These are phyloP conservation scores for Drosophila teissieri DNA, from an alignment of 1,140 invertebrate species.

Conservation along the genomic window DNA sequence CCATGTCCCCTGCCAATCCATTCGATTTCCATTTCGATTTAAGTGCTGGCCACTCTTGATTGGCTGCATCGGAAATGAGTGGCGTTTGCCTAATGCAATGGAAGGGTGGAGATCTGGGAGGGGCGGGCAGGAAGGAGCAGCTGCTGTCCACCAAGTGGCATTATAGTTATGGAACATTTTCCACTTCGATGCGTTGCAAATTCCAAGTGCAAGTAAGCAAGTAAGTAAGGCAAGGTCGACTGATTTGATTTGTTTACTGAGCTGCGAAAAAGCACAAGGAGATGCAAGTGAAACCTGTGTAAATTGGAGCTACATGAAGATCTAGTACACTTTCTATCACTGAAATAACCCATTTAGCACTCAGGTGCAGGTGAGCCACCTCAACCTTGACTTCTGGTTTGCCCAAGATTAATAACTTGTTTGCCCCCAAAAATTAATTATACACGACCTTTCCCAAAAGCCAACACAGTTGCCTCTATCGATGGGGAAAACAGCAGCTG, in stretches of 20 bases:
- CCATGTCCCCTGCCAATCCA: conserved; percentile 6
- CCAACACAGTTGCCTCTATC: conserved; percentile 34
- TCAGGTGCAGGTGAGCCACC: too few species aligned
- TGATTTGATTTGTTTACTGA: conserved; percentile 29
- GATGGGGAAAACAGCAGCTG: conserved; percentile 23
- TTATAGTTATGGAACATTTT: conserved; percentile 38
- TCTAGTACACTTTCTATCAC: too few species aligned
- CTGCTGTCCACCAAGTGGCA: not conserved
- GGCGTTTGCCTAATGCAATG: conserved; percentile 7
- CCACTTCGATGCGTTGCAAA: conserved; percentile 38
- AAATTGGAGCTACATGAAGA: too few species aligned
- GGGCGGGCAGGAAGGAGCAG: not conserved
- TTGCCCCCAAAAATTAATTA: conserved; percentile 41
- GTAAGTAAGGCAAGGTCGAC: conserved; percentile 25
- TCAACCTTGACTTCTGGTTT: conserved; percentile 27
- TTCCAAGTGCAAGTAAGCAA: conserved; percentile 32
- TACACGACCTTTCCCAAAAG: conserved; percentile 47
- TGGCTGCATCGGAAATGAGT: conserved; percentile 40
- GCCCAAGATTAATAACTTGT: conserved; percentile 1
- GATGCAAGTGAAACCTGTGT: not conserved
- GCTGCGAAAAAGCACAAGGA: conserved; percentile 20
- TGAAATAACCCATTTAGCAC: too few species aligned
- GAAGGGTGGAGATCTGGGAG: not conserved
- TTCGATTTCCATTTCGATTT: conserved; percentile 5
- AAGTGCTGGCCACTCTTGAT: conserved; percentile 20